These are phyloP conservation scores for Drosophila rhopaloa DNA, from an alignment of 1,140 invertebrate genomes.

Conservation along the genomic window DNA sequence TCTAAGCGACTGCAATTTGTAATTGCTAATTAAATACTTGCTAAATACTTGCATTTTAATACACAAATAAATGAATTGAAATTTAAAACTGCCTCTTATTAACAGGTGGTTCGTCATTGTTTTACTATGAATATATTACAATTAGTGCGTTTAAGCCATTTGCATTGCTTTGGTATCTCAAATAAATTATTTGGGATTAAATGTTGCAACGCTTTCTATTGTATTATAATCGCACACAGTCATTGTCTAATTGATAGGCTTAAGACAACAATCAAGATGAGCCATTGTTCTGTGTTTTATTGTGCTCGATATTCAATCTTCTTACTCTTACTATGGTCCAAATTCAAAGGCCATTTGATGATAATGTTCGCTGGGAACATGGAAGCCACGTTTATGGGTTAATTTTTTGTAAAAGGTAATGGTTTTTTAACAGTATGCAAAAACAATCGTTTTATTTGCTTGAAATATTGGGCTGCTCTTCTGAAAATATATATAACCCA, in stretches of 20 bases:
- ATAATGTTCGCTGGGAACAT: no score
- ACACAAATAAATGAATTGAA: no score
- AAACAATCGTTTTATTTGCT: no score
- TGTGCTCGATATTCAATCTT: background rate
- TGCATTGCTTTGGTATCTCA: background rate
- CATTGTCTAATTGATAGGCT: slow-evolving; percentile 2
- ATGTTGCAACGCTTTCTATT: background rate
- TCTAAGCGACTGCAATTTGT: no score
- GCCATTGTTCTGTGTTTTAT: background rate
- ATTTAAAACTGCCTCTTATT: background rate
- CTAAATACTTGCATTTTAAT: no score
- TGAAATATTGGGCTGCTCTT: no score
- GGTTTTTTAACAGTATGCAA: no score
- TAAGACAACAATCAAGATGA: background rate
- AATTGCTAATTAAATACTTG: no score
- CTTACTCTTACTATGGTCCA: background rate
- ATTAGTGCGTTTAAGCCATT: slow-evolving; percentile 2
- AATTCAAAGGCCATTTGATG: no score
- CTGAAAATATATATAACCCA: no score
- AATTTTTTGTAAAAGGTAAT: no score
- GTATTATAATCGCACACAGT: background rate
- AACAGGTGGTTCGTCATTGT: background rate
- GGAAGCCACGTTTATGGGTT: no score
- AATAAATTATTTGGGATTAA: background rate
- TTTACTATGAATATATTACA: background rate